phyloP scores from a whole-genome alignment of 2,888 invertebrate species.

The Meloe dianella region DNA sequence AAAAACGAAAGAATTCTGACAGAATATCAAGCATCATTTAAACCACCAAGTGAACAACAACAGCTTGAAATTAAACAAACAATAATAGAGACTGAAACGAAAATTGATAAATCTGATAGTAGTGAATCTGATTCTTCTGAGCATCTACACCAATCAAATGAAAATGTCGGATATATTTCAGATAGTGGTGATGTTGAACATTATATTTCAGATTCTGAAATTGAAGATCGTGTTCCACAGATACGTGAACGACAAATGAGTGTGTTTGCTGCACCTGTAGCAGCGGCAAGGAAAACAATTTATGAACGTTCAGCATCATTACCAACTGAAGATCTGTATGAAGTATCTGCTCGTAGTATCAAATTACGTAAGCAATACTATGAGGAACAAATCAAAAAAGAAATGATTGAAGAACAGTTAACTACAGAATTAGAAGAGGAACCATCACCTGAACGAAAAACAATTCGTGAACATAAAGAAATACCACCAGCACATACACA shows the following conservation, averaged over 20 bases:
- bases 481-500: slow-evolving; percentile 27
- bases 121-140: slow-evolving; percentile 54
- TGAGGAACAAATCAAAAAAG: slow-evolving; percentile 67
- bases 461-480: slow-evolving; percentile 40
- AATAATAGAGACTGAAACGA: slow-evolving; percentile 26
- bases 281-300: slow-evolving; percentile 53
- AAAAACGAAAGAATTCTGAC: slow-evolving; percentile 44
- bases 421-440: slow-evolving; percentile 61
- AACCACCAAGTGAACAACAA: slow-evolving; percentile 45
- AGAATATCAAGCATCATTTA: slow-evolving; percentile 56
- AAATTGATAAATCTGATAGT: slow-evolving; percentile 50
- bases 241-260: slow-evolving; percentile 59
- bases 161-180: slow-evolving; percentile 57
- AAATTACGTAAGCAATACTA: slow-evolving; percentile 66
- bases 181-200: slow-evolving; percentile 59
- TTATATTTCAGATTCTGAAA: slow-evolving; percentile 58
- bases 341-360: slow-evolving; percentile 63
- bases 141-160: slow-evolving; percentile 48
- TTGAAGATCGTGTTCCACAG: slow-evolving; percentile 58
- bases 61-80: slow-evolving; percentile 32
- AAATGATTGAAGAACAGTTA: slow-evolving; percentile 63
- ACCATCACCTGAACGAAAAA: slow-evolving; percentile 61
- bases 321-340: slow-evolving; percentile 61
- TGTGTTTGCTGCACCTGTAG: slow-evolving; percentile 54
- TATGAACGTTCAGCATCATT: slow-evolving; percentile 62